A percentile compares a stretch with the other conserved stretches of the same genome.
Conservation (phyloP, 2,113 vertebrate genomes). For the Xiphorhynchus elegans region DNA sequence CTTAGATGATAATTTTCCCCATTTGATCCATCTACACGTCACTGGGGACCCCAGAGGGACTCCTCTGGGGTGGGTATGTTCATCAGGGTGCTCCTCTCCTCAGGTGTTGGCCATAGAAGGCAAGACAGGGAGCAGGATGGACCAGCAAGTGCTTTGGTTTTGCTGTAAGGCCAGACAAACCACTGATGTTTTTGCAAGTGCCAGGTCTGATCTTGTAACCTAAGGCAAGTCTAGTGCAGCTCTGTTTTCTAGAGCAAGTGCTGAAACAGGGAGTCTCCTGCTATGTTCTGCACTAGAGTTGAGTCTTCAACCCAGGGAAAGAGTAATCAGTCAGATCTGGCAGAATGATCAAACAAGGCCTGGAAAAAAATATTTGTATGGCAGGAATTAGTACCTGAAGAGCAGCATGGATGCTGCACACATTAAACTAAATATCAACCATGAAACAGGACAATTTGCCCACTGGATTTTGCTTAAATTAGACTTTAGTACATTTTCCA, state of each 20-base stretch:
- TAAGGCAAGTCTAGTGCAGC: neutral
- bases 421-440: neutral
- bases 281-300: neutral
- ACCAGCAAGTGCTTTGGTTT: neutral
- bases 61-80: neutral
- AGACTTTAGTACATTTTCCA: neutral
- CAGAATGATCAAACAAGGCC: neutral
- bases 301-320: neutral
- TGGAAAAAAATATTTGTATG: fast-evolving
- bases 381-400: neutral
- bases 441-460: neutral
- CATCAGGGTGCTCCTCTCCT: neutral
- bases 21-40: neutral
- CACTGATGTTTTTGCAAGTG: neutral
- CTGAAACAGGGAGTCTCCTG: neutral
- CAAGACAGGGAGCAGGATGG: neutral
- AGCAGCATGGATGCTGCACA: neutral
- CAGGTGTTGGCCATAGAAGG: neutral
- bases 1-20: neutral
- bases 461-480: neutral
- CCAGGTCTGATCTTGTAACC: neutral
- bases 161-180: neutral
- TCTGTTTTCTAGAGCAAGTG: neutral
- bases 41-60: neutral
- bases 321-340: neutral